Evolutionary conservation across 2,888 invertebrate species (phyloP), one percentile per base, ranked within the genome.

Genomic region (Itoplectis maculator): DNA sequence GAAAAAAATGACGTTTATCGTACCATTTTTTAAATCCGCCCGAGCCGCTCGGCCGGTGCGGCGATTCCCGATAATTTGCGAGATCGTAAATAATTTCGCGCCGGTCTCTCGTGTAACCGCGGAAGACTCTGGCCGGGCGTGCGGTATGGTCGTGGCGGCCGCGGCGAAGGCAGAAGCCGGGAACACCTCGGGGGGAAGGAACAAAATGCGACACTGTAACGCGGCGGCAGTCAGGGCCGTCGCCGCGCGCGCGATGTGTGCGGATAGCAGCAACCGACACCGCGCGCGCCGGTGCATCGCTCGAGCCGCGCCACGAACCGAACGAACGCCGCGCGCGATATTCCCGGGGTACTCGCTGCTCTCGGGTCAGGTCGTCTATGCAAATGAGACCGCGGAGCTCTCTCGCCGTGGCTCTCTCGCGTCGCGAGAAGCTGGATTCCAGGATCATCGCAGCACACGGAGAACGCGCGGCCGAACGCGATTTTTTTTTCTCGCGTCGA

Each of bases 331-430:
- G 68, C 61, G 42, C 66, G 80, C 79, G 82, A 81, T 81, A 83
- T 78, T 81, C 74, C 83, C 65, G 74, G 74, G 66, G 61, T 79
- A 79, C 83, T 80, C 75, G 59, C 82, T n/a, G n/a, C n/a, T n/a
- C n/a, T 78, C 82, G 87, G 88, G 89, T 89, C 88, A 89, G 87
- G 86, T 86, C 87, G 87, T 85, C 86, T 88, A 89, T 89, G 89
- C 88, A 89, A 89, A 89, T 89, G 85, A 89, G 86, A 87, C 81
- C 61, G 72, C 51, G 68, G 61, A 72, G 75, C 45, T 78, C 70
- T 82, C 82, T n/a, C n/a, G n/a, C n/a, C n/a, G n/a, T n/a, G 81
- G 78, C 72, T 70, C 73, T 72, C 72, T 72, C 77, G 45, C 54
- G 49, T 40, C 49, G 82, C 81, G 87, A 87, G 86, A 88, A 79